phyloP scores from a whole-genome alignment of 2,113 vertebrate species.

The Zosterops pallidus region DNA sequence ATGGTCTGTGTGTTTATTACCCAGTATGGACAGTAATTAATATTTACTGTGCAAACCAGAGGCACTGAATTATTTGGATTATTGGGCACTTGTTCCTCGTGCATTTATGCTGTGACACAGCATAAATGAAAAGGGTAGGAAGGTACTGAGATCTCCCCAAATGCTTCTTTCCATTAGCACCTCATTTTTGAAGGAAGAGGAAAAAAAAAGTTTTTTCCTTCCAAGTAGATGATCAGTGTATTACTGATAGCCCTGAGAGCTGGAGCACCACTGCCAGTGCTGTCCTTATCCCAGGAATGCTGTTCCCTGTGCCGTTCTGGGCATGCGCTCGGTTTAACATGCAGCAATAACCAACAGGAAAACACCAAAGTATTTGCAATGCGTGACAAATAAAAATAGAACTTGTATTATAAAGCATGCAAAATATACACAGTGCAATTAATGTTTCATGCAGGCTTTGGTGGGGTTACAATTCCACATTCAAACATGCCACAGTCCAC shows the following conservation, averaged over 20 bases:
- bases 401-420: constrained; percentile 69
- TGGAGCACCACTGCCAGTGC: background rate
- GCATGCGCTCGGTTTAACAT: constrained; percentile 72
- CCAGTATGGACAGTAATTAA: background rate
- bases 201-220: background rate
- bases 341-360: constrained; percentile 46
- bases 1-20: background rate
- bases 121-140: constrained; percentile 4
- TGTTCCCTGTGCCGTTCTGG: background rate
- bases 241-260: background rate
- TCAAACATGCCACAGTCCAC: constrained; percentile 60
- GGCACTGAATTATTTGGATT: background rate
- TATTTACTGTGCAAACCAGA: background rate
- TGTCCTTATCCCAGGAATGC: background rate
- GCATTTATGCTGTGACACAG: background rate
- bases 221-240: background rate
- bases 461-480: constrained; percentile 67
- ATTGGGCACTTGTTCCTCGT: background rate
- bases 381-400: constrained; percentile 51
- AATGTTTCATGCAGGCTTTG: constrained; percentile 75
- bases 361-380: constrained; percentile 17
- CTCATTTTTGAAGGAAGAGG: background rate
- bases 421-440: constrained; percentile 72
- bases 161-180: background rate
- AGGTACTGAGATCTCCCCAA: background rate